Conservation (phyloP, 2,797 vertebrate species). For the Rhabdophis nuchalis region DNA sequence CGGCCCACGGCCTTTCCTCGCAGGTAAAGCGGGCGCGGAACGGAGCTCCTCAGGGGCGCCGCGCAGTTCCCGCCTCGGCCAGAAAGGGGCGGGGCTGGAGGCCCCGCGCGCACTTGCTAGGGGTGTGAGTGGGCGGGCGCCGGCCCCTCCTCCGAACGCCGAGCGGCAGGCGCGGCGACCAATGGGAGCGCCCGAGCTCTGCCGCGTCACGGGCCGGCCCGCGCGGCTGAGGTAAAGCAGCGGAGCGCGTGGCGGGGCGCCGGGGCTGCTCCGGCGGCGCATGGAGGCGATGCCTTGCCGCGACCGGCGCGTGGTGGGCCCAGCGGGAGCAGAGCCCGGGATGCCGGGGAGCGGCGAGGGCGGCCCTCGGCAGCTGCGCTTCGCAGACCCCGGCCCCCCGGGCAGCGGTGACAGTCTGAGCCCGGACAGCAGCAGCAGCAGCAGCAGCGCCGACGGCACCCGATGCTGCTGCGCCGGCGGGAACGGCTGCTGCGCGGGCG, state of each 20-base stretch:
- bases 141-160: background rate
- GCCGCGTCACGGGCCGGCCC: background rate
- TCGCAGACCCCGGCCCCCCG: slow-evolving; percentile 32
- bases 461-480: slow-evolving; percentile 49
- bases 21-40: background rate
- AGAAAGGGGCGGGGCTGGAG: background rate
- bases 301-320: slow-evolving; percentile 74
- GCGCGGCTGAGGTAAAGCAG: background rate
- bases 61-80: background rate
- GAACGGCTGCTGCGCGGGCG: slow-evolving; percentile 71
- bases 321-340: slow-evolving; percentile 7
- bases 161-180: background rate
- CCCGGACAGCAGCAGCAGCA: slow-evolving; percentile 54
- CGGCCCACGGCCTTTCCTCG: background rate
- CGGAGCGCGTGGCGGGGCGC: background rate
- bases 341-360: background rate
- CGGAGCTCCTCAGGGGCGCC: accelerated
- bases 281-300: slow-evolving; percentile 78
- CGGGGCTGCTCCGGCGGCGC: slow-evolving; percentile 25
- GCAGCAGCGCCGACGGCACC: slow-evolving; percentile 29
- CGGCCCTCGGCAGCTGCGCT: slow-evolving; percentile 31
- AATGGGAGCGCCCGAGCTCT: background rate
- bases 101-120: background rate
- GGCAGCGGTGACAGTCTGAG: slow-evolving; percentile 36
- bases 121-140: background rate